These are phyloP conservation scores for Adelosebastes latens DNA, from an alignment of 2,797 vertebrate species.

Conservation along the genomic window DNA sequence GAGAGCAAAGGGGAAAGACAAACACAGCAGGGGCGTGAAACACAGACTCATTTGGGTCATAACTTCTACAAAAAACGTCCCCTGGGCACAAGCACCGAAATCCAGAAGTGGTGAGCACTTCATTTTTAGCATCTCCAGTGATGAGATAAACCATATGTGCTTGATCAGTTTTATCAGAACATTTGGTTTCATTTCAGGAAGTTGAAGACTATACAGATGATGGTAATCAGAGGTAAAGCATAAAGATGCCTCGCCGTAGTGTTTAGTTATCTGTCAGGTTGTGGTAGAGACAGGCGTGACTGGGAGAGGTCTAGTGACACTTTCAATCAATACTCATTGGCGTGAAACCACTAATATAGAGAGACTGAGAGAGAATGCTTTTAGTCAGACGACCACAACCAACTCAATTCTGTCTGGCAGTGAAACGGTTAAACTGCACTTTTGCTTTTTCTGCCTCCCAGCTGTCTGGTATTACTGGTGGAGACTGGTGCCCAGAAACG, in stretches of 20 bases:
- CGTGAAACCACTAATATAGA: constrained; percentile 72
- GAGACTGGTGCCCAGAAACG: constrained; percentile 68
- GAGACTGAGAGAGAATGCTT: constrained; percentile 64
- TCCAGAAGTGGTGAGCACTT: constrained; percentile 1
- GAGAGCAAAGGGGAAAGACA: constrained; percentile 61
- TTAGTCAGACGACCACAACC: constrained; percentile 82
- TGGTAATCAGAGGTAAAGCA: background rate
- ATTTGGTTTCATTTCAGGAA: constrained; percentile 13
- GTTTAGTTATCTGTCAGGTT: constrained; percentile 50
- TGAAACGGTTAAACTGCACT: constrained; percentile 86
- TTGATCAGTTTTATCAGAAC: background rate
- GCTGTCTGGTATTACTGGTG: constrained; percentile 69
- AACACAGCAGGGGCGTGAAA: constrained; percentile 32
- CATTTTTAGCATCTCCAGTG: background rate
- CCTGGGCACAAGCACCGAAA: constrained; percentile 25
- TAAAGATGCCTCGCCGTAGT: background rate
- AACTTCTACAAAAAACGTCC: constrained; percentile 28
- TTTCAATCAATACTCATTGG: constrained; percentile 61
- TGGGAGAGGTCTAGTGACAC: constrained; percentile 63
- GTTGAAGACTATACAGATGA: background rate
- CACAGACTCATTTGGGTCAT: constrained; percentile 56
- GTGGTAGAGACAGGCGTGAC: constrained; percentile 70
- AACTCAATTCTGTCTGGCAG: constrained; percentile 78
- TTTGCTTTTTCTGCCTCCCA: constrained; percentile 70
- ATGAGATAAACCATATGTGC: background rate